phyloP scores from a whole-genome alignment of 2,797 vertebrate genomes.

The Acomys russatus region DNA sequence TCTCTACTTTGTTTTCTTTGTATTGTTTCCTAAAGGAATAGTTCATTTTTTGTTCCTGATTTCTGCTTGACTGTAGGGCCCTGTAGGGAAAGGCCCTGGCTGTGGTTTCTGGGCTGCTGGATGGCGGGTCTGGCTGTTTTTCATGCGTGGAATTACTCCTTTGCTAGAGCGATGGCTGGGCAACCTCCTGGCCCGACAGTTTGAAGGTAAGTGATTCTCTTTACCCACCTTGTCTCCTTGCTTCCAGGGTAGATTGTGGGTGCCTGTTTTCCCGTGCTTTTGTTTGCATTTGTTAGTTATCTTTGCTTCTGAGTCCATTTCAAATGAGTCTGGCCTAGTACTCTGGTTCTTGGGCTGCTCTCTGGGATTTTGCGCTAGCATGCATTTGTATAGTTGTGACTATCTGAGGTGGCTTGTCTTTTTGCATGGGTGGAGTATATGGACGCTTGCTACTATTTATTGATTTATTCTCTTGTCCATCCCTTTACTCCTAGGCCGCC shows the following conservation, averaged over 20 bases:
- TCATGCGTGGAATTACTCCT: slow-evolving; percentile 99
- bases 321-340: background rate
- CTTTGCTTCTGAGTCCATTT: background rate
- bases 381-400: background rate
- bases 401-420: background rate
- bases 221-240: background rate
- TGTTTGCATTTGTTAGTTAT: background rate
- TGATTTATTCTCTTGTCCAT: background rate
- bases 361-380: background rate
- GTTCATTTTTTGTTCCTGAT: slow-evolving; percentile 65
- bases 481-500: slow-evolving; percentile 92
- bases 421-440: background rate
- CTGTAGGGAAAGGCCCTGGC: slow-evolving; percentile 98
- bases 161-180: slow-evolving; percentile 99
- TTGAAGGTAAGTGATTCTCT: slow-evolving; percentile 93
- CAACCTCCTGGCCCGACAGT: slow-evolving; percentile 98
- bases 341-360: slow-evolving; percentile 27
- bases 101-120: slow-evolving; percentile 99
- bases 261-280: background rate
- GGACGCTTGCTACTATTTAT: background rate
- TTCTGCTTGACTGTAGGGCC: slow-evolving; percentile 90
- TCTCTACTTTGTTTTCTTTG: background rate
- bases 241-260: background rate
- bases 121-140: slow-evolving; percentile 99
- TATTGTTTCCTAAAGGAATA: background rate